phyloP scores from a whole-genome alignment of 2,888 invertebrate genomes.

The Carabus problematicus region DNA sequence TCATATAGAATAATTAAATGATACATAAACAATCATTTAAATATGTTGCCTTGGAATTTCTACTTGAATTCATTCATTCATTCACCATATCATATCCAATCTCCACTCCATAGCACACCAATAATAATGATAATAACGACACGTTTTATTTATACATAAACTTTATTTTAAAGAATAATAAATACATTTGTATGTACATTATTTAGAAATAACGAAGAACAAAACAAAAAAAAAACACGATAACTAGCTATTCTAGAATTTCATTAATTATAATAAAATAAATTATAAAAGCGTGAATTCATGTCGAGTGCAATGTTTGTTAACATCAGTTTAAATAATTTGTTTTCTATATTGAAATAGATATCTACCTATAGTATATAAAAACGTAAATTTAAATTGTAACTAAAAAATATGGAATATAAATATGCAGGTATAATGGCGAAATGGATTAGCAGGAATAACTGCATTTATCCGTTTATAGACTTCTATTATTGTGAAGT shows the following conservation, averaged over 20 bases:
- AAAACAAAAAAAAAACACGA: no score
- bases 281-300: no score
- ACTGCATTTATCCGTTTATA: no score
- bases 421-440: no score
- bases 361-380: constrained; percentile 1
- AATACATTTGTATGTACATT: constrained; percentile 20
- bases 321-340: not conserved
- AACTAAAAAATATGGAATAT: no score
- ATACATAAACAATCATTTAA: constrained; percentile 51
- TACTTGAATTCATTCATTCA: constrained; percentile 15
- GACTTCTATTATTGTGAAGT: no score
- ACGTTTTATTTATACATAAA: not conserved
- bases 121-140: not conserved
- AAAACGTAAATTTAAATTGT: no score
- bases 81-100: constrained; percentile 18
- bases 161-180: constrained; percentile 19
- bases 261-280: no score
- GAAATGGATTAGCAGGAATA: no score
- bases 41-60: constrained; percentile 29
- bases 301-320: not conserved
- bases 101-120: no score
- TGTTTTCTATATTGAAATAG: constrained; percentile 9
- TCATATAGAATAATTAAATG: constrained; percentile 60
- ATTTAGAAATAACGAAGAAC: constrained; percentile 3
- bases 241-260: constrained; percentile 10